Percentiles rank a stretch among this genome's conserved stretches.
Conservation (phyloP, 1,140 invertebrate genomes). For the Lanistes nyassanus region DNA sequence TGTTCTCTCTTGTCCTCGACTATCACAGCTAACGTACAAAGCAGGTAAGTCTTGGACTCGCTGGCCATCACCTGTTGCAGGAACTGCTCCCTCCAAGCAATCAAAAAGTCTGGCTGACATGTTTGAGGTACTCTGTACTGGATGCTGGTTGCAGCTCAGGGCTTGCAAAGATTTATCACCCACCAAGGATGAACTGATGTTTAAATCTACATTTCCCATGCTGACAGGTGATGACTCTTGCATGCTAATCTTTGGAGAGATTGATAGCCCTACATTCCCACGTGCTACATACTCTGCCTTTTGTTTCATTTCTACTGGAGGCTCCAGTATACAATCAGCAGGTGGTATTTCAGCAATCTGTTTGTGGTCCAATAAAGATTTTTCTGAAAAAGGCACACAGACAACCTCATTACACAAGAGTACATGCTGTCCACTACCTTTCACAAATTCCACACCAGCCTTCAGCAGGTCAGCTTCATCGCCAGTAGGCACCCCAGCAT, state of each 20-base stretch:
- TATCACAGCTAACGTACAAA: too few relatives aligned
- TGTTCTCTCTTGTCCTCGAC: too few relatives aligned
- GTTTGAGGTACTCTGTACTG: neutral
- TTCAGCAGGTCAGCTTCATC: slow-evolving; percentile 13
- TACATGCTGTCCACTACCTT: neutral
- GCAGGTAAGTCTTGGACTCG: too few relatives aligned
- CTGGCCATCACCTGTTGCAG: too few relatives aligned
- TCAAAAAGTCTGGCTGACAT: neutral
- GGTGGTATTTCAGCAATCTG: slow-evolving; percentile 6
- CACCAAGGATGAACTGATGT: too few relatives aligned
- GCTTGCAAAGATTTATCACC: too few relatives aligned
- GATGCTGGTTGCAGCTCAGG: neutral
- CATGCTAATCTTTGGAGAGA: too few relatives aligned
- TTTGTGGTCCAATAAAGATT: slow-evolving; percentile 11
- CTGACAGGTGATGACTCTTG: too few relatives aligned
- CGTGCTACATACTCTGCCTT: too few relatives aligned
- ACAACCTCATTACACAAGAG: neutral
- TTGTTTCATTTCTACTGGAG: too few relatives aligned
- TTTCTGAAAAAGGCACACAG: neutral
- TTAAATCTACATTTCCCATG: too few relatives aligned
- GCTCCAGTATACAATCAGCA: neutral
- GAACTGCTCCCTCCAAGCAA: neutral
- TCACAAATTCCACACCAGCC: neutral
- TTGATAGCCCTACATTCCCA: too few relatives aligned
- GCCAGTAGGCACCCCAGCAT: slow-evolving; percentile 15